Conservation (phyloP, 2,888 invertebrate genomes). For the Heliconius cydno region DNA sequence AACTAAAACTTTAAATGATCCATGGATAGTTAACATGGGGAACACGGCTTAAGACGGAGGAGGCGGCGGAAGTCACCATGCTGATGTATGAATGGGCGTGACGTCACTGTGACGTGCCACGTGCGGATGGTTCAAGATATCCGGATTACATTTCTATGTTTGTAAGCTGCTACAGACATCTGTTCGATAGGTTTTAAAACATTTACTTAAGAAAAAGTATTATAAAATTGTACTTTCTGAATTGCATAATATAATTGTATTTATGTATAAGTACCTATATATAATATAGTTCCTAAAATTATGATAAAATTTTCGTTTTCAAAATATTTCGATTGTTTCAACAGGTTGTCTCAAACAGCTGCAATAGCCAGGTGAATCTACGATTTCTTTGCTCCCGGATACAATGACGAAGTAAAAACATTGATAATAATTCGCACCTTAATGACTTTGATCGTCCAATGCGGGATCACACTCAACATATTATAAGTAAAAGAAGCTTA, state of each 20-base stretch:
- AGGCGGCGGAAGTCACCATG: constrained; percentile 70
- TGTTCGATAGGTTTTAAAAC: constrained; percentile 30
- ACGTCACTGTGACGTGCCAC: constrained; percentile 58
- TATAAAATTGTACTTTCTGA: neutral
- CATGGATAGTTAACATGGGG: constrained; percentile 41
- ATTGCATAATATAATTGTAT: neutral
- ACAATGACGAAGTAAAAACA: constrained; percentile 38
- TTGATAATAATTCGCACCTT: constrained; percentile 31
- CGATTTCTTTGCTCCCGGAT: constrained; percentile 42
- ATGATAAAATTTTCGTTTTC: neutral
- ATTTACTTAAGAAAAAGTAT: neutral
- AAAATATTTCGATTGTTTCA: constrained; percentile 22
- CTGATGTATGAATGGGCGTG: constrained; percentile 59
- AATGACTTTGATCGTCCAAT: constrained; percentile 28
- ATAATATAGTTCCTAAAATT: neutral
- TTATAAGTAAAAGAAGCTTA: neutral
- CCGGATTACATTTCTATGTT: constrained; percentile 39
- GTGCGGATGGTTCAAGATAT: constrained; percentile 35
- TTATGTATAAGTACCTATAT: too few relatives aligned
- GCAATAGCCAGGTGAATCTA: constrained; percentile 79
- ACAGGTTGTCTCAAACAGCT: constrained; percentile 60
- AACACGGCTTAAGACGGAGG: constrained; percentile 53
- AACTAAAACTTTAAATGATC: neutral
- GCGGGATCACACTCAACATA: constrained; percentile 34
- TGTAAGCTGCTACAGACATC: constrained; percentile 36